Conservation (phyloP, 1,140 invertebrate species). For the Sitobion miscanthi region DNA sequence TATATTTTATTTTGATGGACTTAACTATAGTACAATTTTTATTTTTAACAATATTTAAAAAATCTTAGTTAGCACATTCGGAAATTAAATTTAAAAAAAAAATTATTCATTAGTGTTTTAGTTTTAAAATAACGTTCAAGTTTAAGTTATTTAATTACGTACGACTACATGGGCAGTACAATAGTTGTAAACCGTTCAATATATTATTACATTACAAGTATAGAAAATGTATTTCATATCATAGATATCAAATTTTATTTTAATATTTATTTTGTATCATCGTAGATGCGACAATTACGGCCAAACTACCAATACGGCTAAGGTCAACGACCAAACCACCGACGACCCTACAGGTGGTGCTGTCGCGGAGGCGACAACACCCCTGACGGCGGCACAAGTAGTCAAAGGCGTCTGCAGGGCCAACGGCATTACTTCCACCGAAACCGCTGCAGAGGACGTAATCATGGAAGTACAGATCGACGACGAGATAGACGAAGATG, state of each 20-base stretch:
- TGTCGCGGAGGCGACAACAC: neutral
- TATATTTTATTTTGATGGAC: neutral
- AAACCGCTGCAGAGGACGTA: neutral
- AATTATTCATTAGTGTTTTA: too few relatives aligned
- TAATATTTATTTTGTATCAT: neutral
- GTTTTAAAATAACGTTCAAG: too few relatives aligned
- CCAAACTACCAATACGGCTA: neutral
- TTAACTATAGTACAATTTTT: neutral
- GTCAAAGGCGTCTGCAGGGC: rapidly evolving
- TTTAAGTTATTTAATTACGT: too few relatives aligned
- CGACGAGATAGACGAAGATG: neutral
- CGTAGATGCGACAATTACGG: neutral
- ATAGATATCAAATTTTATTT: neutral
- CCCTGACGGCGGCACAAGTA: neutral
- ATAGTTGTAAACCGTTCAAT: neutral
- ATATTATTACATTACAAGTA: neutral
- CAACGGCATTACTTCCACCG: neutral
- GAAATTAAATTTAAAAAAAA: neutral
- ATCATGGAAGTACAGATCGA: neutral
- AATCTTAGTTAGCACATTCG: neutral
- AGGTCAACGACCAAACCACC: neutral
- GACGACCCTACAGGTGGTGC: neutral
- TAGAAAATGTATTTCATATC: neutral
- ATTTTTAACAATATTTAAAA: neutral
- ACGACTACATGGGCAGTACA: too few relatives aligned